A percentile compares a stretch with the other conserved stretches of the same genome.
Evolutionary conservation across 2,797 vertebrate genomes (phyloP).

Genomic region (Chloroceryle amazona): DNA sequence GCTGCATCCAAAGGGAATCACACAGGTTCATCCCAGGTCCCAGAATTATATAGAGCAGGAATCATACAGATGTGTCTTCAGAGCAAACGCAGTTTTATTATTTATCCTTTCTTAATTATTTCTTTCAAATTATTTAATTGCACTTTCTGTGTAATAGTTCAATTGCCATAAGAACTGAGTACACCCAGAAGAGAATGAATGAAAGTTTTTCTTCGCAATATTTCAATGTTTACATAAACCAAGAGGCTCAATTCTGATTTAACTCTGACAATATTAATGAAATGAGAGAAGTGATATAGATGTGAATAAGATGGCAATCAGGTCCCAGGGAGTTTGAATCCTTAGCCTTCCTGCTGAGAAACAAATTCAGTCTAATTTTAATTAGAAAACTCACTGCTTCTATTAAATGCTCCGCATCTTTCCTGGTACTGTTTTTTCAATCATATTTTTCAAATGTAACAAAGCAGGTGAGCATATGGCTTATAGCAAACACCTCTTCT

Average conservation of each 20-base stretch:
- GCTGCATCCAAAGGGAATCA: background rate
- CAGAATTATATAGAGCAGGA: background rate
- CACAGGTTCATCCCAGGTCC: background rate
- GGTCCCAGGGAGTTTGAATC: background rate
- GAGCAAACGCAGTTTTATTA: background rate
- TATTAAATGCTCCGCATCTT: background rate
- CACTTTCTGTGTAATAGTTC: background rate
- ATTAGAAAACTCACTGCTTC: background rate
- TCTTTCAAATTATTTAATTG: background rate
- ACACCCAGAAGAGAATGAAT: background rate
- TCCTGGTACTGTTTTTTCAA: background rate
- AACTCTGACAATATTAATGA: background rate
- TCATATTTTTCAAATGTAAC: background rate
- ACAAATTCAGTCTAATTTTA: background rate
- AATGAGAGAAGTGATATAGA: background rate
- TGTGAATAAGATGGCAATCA: constrained; percentile 12
- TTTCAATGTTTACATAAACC: background rate
- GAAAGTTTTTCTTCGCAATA: background rate
- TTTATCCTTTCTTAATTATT: background rate
- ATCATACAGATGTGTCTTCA: background rate
- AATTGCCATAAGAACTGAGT: background rate
- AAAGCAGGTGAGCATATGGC: background rate
- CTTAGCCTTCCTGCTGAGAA: background rate
- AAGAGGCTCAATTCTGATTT: background rate
- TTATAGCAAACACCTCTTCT: background rate